Base-by-base conservation (phyloP, 2,113 vertebrate genomes). In the Camelus bactrianus region DNA sequence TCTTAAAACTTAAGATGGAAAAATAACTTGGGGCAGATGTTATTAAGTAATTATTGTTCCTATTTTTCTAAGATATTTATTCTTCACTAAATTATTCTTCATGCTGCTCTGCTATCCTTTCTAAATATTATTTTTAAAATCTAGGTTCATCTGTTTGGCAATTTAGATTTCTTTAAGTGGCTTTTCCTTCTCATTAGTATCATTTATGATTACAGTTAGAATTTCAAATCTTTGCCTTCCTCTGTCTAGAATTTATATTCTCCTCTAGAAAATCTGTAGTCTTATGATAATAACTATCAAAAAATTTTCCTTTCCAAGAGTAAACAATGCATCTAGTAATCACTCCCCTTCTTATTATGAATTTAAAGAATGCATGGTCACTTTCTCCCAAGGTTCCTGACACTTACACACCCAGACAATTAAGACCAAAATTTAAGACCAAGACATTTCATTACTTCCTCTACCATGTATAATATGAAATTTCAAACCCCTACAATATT, bases 61-160 rank as follows among this genome's bases (percentile, higher is more conserved):
- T 93, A 54, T 56, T 91, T 89, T 96, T 89, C 89, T 86, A 92
- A 94, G 60, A 81, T 58, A 86, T 62, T 95, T 72, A 95, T 77
- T 80, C 50, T 79, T 93, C 38, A 42, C 38, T 42, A 42, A 42
- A 42, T 42, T 42, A 42, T 42, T 42, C 38, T 42, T 42, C 38
- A 82, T 19, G 62, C 32, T 64, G 24, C 22, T 87, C 60, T 67
- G 60, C 62, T 79, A 26, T 46, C 32, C 73, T 70, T 82, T 77
- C 30, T 65, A 38, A 95, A 52, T 83, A 62, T 69, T 73, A 58
- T 65, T 73, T 81, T 89, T 26, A 92, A 81, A 81, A 85, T 56
- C 26, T 81, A 13, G 46, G 28, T 62, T 89, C 58, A 97, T 20
- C 24, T 94, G 10, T 67, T 67, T n/a, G 26, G 52, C 35, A 4